Percentiles rank a stretch among this genome's conserved stretches.
Evolutionary conservation across 2,797 vertebrate species (phyloP).

Genomic region (Pipistrellus pipistrellus): DNA sequence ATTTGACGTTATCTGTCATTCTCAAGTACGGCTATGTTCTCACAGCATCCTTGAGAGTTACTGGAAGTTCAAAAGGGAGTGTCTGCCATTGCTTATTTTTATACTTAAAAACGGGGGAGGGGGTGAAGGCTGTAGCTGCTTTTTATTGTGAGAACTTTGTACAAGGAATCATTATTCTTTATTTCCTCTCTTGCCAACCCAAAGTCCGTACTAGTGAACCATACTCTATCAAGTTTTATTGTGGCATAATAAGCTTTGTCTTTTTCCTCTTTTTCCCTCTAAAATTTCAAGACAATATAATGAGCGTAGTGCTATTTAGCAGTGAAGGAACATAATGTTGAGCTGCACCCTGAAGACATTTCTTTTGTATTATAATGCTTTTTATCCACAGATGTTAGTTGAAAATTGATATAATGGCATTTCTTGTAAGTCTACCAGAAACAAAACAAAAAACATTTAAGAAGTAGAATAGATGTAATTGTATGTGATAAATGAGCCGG

Average conservation of each 20-base stretch:
- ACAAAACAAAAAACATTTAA: slow-evolving; percentile 78
- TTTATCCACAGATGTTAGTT: slow-evolving; percentile 81
- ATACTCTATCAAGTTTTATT: slow-evolving; percentile 45
- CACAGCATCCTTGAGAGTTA: not conserved
- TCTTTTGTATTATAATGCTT: slow-evolving; percentile 68
- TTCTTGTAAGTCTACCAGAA: slow-evolving; percentile 78
- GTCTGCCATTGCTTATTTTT: slow-evolving; percentile 5
- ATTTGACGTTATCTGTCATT: not conserved
- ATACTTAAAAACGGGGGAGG: not conserved
- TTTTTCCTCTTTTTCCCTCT: slow-evolving; percentile 25
- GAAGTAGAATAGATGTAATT: slow-evolving; percentile 82
- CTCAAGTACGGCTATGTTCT: not conserved
- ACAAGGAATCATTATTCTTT: slow-evolving; percentile 45
- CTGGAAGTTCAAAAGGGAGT: not conserved
- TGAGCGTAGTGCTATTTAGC: slow-evolving; percentile 34
- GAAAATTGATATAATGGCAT: slow-evolving; percentile 75
- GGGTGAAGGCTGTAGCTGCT: not conserved
- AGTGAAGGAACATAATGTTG: slow-evolving; percentile 60
- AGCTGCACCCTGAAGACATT: slow-evolving; percentile 73
- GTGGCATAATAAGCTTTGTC: slow-evolving; percentile 49
- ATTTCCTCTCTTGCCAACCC: slow-evolving; percentile 48
- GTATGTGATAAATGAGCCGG: slow-evolving; percentile 79
- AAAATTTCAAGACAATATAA: slow-evolving; percentile 76
- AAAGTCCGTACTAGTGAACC: slow-evolving; percentile 32
- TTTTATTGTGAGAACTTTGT: slow-evolving; percentile 33